These are phyloP conservation scores for Eumeta japonica DNA, from an alignment of 1,140 invertebrate genomes.

Conservation along the genomic window DNA sequence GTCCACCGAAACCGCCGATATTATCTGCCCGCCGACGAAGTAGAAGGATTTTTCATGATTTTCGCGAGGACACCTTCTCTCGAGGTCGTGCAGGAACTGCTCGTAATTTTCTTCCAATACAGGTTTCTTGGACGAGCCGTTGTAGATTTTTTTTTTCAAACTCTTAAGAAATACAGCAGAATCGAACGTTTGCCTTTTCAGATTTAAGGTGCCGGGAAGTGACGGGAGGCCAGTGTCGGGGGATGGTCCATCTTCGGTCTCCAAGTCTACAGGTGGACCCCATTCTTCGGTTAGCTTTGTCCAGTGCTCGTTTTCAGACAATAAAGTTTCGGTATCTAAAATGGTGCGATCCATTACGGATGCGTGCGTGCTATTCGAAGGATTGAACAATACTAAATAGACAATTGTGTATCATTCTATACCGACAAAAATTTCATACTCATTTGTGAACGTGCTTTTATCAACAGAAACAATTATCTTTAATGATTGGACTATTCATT, in stretches of 20 bases:
- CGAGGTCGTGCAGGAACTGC: constrained; percentile 29
- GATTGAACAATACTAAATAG: no score
- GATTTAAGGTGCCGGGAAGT: constrained; percentile 29
- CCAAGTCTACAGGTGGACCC: constrained; percentile 38
- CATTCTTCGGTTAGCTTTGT: constrained; percentile 32
- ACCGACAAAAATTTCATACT: no score
- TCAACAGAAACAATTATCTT: no score
- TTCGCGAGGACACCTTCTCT: constrained; percentile 3
- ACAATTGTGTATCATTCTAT: no score
- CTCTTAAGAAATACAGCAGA: constrained; percentile 35
- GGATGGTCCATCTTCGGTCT: constrained; percentile 29
- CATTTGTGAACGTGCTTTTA: no score
- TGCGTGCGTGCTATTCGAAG: no score
- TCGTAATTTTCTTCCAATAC: constrained; percentile 30
- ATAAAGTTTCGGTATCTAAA: constrained; percentile 29
- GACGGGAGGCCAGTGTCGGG: constrained; percentile 8
- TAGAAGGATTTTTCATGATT: constrained; percentile 18
- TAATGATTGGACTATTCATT: no score
- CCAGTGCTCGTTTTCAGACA: constrained; percentile 40
- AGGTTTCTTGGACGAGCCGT: constrained; percentile 27
- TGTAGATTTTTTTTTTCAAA: constrained; percentile 25
- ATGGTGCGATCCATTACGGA: background rate
- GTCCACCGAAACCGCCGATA: constrained; percentile 37
- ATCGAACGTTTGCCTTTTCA: constrained; percentile 32
- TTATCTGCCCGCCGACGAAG: constrained; percentile 29